Percentiles rank a stretch among this genome's conserved stretches.
Evolutionary conservation across 2,113 vertebrate genomes (phyloP).

Genomic region (Athene cunicularia): DNA sequence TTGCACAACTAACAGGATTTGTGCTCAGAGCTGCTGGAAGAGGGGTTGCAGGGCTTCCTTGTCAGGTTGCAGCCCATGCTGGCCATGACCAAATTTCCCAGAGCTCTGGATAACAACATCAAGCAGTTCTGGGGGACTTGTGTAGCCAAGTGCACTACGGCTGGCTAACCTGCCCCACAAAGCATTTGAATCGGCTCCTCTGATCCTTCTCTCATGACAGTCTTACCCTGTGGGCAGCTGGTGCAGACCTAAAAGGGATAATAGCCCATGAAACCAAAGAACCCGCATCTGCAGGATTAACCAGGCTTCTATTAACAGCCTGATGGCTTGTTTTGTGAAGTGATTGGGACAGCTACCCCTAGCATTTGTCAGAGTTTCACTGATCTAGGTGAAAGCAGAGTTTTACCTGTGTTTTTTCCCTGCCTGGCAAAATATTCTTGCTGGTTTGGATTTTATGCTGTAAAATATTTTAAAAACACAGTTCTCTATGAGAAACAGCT

Average conservation of each 20-base stretch:
- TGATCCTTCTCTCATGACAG: neutral
- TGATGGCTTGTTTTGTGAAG: neutral
- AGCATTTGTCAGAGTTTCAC: neutral
- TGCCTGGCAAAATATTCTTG: neutral
- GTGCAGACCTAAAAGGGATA: neutral
- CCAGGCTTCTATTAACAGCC: neutral
- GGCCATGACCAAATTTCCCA: neutral
- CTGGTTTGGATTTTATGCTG: neutral
- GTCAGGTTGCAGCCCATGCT: rapidly evolving
- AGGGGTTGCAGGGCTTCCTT: neutral
- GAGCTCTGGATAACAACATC: neutral
- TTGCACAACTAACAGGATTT: neutral
- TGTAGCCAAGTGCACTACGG: neutral
- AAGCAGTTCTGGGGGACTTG: neutral
- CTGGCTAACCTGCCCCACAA: neutral
- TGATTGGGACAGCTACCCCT: neutral
- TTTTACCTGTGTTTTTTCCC: neutral
- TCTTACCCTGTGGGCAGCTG: neutral
- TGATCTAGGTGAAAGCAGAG: neutral
- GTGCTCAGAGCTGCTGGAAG: neutral
- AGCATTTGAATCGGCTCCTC: neutral
- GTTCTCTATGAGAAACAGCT: neutral
- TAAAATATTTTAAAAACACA: neutral
- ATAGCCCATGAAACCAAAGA: slow-evolving; percentile 12
- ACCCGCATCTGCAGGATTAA: neutral